These are phyloP conservation scores for Rhinoderma darwinii DNA, from an alignment of 2,113 vertebrate species.

Conservation along the genomic window DNA sequence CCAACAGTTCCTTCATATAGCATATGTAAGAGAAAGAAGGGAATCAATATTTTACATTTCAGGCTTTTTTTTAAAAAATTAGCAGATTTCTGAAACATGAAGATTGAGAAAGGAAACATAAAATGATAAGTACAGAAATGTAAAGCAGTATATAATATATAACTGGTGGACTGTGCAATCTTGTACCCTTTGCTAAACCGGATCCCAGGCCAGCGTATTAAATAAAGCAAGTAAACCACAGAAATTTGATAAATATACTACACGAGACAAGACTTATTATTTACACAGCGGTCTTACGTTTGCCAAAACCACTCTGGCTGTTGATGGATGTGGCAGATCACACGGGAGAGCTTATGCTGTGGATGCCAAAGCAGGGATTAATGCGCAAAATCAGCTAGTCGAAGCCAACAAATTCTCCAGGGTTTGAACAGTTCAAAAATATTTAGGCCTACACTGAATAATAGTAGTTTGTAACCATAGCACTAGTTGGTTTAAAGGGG, in stretches of 20 bases:
- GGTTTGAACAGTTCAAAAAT: background rate
- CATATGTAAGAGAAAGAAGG: no score
- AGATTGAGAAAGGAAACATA: background rate
- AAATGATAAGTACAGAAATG: background rate
- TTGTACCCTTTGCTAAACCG: background rate
- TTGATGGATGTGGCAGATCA: background rate
- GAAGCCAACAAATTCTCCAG: background rate
- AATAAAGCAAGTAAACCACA: background rate
- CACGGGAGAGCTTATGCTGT: background rate
- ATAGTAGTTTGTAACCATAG: background rate
- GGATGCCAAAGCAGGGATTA: background rate
- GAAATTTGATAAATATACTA: conserved; percentile 31
- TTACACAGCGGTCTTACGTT: background rate
- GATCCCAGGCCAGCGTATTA: background rate
- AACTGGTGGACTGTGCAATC: background rate
- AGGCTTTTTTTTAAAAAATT: background rate
- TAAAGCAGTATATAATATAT: background rate
- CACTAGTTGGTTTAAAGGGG: background rate
- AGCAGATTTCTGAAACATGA: background rate
- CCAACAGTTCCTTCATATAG: no score
- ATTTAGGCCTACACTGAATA: background rate
- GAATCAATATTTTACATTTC: background rate
- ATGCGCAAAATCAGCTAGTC: background rate
- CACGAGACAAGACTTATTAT: background rate
- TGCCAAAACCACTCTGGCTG: conserved; percentile 25